Evolutionary conservation across 2,888 invertebrate genomes (phyloP), one percentile per base, ranked within the genome.

Genomic region (Cryptocephalus primarius): DNA sequence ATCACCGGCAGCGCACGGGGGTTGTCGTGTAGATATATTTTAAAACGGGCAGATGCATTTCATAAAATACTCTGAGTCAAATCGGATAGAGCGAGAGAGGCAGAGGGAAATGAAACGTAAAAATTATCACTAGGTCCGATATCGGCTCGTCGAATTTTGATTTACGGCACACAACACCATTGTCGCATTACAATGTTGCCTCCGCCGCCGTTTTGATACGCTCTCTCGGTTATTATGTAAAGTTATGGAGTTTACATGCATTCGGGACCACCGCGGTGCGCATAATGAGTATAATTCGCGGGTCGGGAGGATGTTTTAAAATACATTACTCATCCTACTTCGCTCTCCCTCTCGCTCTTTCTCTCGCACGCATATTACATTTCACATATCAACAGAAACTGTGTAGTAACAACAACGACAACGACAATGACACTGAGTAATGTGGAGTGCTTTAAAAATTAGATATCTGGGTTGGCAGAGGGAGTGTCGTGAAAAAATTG

Each of bases 41-140:
- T 65, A 63, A 63, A 52, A 60, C 60, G 63, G 22, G 64, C 67
- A 68, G 69, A 68, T 69, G 69, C 66, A 65, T 64, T 64, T 58
- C 65, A 61, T 60, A 61, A 59, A 61, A 64, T 63, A 66, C 59
- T 61, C 63, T 22, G 22, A 63, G 64, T 64, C 66, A 64, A 52
- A 64, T 59, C 62, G 62, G 60, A 36, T 11, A 64, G 22, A 22
- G 22, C 22, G 22, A 22, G 22, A 22, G 22, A 58, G 58, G 56
- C 51, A 56, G 58, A 22, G 22, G 6, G 22, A 22, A 22, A 22
- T 22, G 22, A 22, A 22, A 57, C 64, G 64, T 65, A 67, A 67
- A 66, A 66, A 66, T 22, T 66, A 64, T 65, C 64, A 59, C 61
- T 61, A 62, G 60, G 62, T 55, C 60, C 61, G 63, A 60, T 55